Percentiles rank a stretch among this genome's conserved stretches.
Conservation (phyloP, 2,888 invertebrate genomes). For the Nephrotoma guestfalica region DNA sequence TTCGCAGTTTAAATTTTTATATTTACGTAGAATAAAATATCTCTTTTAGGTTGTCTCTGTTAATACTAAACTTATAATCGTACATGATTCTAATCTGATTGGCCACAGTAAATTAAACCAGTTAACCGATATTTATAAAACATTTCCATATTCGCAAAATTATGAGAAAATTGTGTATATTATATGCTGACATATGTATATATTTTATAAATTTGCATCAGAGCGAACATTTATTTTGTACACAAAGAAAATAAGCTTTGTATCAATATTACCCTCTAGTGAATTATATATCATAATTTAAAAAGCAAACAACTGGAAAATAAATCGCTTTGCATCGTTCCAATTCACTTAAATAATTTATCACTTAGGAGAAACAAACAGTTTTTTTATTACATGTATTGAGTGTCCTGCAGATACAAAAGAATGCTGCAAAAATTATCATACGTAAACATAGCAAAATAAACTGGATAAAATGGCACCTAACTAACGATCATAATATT, state of each 20-base stretch:
- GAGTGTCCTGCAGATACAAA: neutral
- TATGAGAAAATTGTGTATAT: too few species aligned
- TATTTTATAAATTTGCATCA: neutral
- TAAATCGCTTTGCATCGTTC: neutral
- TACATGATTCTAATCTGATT: too few species aligned
- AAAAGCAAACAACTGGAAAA: neutral
- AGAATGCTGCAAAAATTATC: neutral
- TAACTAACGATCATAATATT: neutral
- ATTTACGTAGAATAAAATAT: too few species aligned
- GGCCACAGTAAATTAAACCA: too few species aligned
- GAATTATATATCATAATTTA: neutral
- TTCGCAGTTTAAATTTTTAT: too few species aligned
- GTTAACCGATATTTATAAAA: too few species aligned
- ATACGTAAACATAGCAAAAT: neutral
- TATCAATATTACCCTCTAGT: neutral
- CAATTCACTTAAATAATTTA: neutral
- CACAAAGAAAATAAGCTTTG: neutral
- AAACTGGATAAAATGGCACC: neutral
- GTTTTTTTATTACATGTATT: neutral
- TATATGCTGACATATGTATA: too few species aligned
- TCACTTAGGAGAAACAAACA: neutral
- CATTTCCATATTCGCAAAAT: too few species aligned
- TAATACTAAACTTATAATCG: too few species aligned
- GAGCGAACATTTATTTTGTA: neutral
- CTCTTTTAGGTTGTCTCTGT: too few species aligned